Evolutionary conservation across 1,140 invertebrate genomes (phyloP).

Genomic region (Chymomyza costata): DNA sequence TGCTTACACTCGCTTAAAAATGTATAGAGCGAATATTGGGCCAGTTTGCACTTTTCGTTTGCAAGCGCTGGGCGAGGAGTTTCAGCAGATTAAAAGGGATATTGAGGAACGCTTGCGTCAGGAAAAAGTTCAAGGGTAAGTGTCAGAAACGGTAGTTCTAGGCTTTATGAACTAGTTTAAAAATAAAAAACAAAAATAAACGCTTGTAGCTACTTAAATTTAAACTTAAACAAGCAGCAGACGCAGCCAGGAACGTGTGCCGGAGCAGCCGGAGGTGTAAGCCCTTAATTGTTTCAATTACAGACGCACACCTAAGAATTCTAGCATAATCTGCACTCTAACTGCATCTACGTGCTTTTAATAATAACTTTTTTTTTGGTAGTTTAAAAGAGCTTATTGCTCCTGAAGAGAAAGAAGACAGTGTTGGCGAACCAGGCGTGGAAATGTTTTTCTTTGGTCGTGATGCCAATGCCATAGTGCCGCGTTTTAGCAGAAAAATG

Average conservation of each 20-base stretch:
- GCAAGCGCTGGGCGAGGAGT: conserved; percentile 78
- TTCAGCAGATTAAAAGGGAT: conserved; percentile 77
- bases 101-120: conserved; percentile 77
- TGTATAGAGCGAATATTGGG: conserved; percentile 12
- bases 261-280: conserved; percentile 58
- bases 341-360: not conserved
- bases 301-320: too few species aligned
- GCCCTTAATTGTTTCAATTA: conserved; percentile 8
- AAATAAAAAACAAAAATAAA: not conserved
- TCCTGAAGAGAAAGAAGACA: conserved; percentile 41
- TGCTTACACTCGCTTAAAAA: not conserved
- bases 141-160: not conserved
- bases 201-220: not conserved
- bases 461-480: conserved; percentile 73
- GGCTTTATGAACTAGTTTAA: not conserved
- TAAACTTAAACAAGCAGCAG: conserved; percentile 33
- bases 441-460: conserved; percentile 78
- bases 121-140: conserved; percentile 74
- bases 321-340: not conserved
- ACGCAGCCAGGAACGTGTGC: conserved; percentile 28
- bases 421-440: conserved; percentile 51
- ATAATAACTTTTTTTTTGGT: too few species aligned
- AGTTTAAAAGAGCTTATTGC: conserved; percentile 35
- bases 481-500: conserved; percentile 76
- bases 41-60: conserved; percentile 77